Base-by-base conservation (phyloP, 2,888 invertebrate species). In the Cerastis leucographa region DNA sequence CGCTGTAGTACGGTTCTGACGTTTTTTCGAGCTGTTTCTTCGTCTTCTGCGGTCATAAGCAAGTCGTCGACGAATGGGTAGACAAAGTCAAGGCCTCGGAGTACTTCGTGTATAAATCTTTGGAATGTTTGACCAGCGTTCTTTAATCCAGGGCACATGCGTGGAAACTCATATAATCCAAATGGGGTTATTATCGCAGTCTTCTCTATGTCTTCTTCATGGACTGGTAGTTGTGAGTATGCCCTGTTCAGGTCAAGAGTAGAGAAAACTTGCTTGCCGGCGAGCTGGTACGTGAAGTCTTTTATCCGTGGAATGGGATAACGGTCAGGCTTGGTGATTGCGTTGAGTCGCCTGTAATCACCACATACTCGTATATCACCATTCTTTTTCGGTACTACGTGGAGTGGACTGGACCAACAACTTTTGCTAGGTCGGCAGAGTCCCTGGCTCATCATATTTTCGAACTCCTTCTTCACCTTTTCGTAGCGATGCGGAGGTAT, bases 251-350 rank as follows among this genome's bases (percentile, higher is more conserved):
- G 54, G 56, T 81, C 84, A 0, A 81, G 12, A 8, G 35, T 72
- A 0, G 73, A 74, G 17, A 49, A 84, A 7, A 82, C 22, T n/a
- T 56, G 70, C 49, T 67, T 79, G 11, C 51, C 68, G 0, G 73
- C n/a, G 19, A 84, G 72, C 1, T 56, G 19, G 14, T 77, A 77
- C 0, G 78, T 80, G 61, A 82, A 82, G 25, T 83, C 80, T 2
- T 80, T 74, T 14, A 85, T 17, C 4, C 78, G n/a, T 22, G 77
- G 83, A 0, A 85, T 56, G 11, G 73, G 77, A 29, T 77, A 77
- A 0, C 77, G 72, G 59, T 77, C 73, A 2, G 80, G 72, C 17
- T 67, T 67, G 7, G 76, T 72, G 12, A 67, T 12, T 0, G 56
- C 14, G 19, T 76, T 72, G 14, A 77, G 65, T 17, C 54, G 44